Evolutionary conservation across 2,797 vertebrate genomes (phyloP), one percentile per base, ranked within the genome.

Genomic region (Sardinella longiceps): DNA sequence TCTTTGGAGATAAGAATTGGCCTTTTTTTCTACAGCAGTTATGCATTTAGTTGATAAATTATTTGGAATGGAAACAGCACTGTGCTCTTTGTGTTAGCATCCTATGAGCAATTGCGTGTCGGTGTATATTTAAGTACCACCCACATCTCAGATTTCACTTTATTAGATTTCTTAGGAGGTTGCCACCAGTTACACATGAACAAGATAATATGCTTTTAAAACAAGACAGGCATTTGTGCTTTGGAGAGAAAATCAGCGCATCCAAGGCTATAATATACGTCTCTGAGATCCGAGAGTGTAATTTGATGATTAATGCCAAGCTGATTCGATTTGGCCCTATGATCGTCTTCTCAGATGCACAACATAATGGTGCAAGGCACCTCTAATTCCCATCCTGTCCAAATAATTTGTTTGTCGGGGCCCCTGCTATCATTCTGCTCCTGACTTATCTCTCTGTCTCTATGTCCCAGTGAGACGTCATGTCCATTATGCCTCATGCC

Each of bases 121-220:
- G 15, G 33, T 39, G 39, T 33, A 74, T 74, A 74, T 20, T 74
- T 74, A 74, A 74, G 66, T 33, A 74, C 66, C 30, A 74, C 66
- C 33, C 66, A 37, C 66, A 74, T 39, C 30, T 74, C 66, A 74
- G 15, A 18, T 74, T 74, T 74, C 66, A 39, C 30, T 74, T 74
- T 39, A 74, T 74, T 74, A 74, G 66, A 74, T 74, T 74, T 15
- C 66, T 74, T 74, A 74, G 33, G 66, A 6, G 33, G 30, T 18
- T 74, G 66, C 66, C 66, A 74, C 66, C 66, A 74, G 66, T 74
- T 74, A 74, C 66, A 74, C 66, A 74, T 74, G 66, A 74, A 74
- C 33, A 39, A 74, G 66, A 74, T 74, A 74, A 74, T 74, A 74
- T 74, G 66, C 66, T 39, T 74, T 74, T 74, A 74, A 74, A 74